Percentiles rank a stretch among this genome's conserved stretches.
Conservation (phyloP, 1,140 invertebrate species). For the Dendrolimus punctatus region DNA sequence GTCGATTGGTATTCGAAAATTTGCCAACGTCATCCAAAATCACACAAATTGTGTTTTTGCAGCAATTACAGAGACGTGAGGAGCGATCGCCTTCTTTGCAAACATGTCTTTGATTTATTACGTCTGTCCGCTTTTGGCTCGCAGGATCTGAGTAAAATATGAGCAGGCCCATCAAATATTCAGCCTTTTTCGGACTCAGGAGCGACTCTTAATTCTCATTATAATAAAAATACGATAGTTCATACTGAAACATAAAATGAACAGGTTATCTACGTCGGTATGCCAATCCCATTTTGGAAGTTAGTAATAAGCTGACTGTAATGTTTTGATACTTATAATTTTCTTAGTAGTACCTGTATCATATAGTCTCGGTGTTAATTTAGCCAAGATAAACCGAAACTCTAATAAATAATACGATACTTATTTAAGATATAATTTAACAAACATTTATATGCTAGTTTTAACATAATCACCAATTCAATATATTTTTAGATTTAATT, state of each 20-base stretch:
- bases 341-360: too few relatives aligned
- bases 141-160: constrained; percentile 58
- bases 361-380: too few relatives aligned
- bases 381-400: too few relatives aligned
- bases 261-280: constrained; percentile 22
- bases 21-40: constrained; percentile 61
- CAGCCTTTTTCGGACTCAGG: constrained; percentile 45
- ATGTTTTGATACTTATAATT: constrained; percentile 7
- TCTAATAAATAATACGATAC: too few relatives aligned
- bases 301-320: constrained; percentile 12
- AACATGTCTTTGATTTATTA: constrained; percentile 64
- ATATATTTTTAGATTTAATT: too few relatives aligned
- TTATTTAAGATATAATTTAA: too few relatives aligned
- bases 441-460: too few relatives aligned
- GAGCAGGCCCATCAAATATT: constrained; percentile 58
- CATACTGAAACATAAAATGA: constrained; percentile 36
- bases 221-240: constrained; percentile 66
- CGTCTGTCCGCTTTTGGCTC: constrained; percentile 36
- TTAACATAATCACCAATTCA: too few relatives aligned
- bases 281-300: constrained; percentile 30
- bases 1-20: constrained; percentile 49
- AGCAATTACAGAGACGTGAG: constrained; percentile 58
- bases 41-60: constrained; percentile 59
- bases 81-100: constrained; percentile 42
- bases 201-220: constrained; percentile 52